Evolutionary conservation across 2,888 invertebrate species (phyloP).

Genomic region (Cryptosula pallasiana): DNA sequence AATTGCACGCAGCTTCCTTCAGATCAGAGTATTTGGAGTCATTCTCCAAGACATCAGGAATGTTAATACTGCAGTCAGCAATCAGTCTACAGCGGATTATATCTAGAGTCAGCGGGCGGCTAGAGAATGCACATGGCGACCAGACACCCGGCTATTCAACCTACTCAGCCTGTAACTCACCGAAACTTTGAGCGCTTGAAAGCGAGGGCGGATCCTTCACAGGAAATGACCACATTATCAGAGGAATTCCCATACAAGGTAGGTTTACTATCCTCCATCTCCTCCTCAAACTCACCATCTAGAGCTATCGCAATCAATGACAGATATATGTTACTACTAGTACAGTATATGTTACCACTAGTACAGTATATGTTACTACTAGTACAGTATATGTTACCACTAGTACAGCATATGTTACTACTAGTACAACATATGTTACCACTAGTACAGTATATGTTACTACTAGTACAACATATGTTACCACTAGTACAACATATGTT

Average conservation of each 20-base stretch:
- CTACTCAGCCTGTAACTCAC: constrained; percentile 36
- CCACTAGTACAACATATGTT: too few relatives aligned
- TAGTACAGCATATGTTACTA: too few relatives aligned
- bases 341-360: too few relatives aligned
- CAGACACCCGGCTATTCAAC: background rate
- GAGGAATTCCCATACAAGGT: too few relatives aligned
- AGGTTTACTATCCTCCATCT: background rate
- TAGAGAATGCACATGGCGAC: background rate
- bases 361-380: too few relatives aligned
- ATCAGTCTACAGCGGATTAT: background rate
- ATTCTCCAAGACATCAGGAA: background rate
- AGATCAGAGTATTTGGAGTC: background rate
- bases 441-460: too few relatives aligned
- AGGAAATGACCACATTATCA: constrained; percentile 54
- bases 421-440: too few relatives aligned
- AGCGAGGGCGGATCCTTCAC: constrained; percentile 78
- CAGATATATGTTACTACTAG: too few relatives aligned
- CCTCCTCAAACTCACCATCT: too few relatives aligned
- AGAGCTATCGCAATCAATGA: too few relatives aligned
- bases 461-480: too few relatives aligned
- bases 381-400: too few relatives aligned
- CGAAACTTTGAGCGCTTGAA: constrained; percentile 67
- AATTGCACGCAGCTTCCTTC: background rate
- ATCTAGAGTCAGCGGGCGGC: background rate
- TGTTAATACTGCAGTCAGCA: background rate